A percentile compares a stretch with the other conserved stretches of the same genome.
These are phyloP conservation scores for Tragopan temminckii DNA, from an alignment of 2,797 vertebrate species.

Conservation along the genomic window DNA sequence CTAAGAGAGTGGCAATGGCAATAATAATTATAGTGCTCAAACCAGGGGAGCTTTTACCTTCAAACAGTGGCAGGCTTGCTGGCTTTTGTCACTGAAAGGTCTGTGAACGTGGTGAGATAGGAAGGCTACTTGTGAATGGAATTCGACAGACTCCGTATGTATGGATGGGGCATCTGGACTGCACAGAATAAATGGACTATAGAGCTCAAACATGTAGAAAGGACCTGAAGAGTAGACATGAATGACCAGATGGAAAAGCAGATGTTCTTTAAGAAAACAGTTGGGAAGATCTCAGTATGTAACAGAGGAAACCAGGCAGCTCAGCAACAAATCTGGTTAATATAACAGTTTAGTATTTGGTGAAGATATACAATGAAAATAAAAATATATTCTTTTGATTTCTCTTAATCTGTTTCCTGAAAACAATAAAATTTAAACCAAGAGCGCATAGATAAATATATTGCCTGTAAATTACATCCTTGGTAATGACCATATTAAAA, in stretches of 20 bases:
- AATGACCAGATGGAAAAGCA: background rate
- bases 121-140: background rate
- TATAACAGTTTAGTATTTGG: background rate
- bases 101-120: background rate
- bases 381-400: background rate
- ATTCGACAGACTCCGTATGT: background rate
- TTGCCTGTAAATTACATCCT: background rate
- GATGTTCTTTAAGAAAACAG: background rate
- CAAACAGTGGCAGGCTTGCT: background rate
- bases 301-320: background rate
- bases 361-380: background rate
- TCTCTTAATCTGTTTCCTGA: background rate
- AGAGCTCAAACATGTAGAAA: fast-evolving
- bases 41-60: background rate
- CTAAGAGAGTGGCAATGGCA: background rate
- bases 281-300: background rate
- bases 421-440: background rate
- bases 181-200: background rate
- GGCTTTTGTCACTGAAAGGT: background rate
- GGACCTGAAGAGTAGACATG: background rate
- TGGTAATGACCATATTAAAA: background rate
- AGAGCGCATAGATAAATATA: background rate
- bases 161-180: background rate
- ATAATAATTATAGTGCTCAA: background rate
- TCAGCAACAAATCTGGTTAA: background rate